These are phyloP conservation scores for Drepana falcataria DNA, from an alignment of 2,888 invertebrate genomes.

Conservation along the genomic window DNA sequence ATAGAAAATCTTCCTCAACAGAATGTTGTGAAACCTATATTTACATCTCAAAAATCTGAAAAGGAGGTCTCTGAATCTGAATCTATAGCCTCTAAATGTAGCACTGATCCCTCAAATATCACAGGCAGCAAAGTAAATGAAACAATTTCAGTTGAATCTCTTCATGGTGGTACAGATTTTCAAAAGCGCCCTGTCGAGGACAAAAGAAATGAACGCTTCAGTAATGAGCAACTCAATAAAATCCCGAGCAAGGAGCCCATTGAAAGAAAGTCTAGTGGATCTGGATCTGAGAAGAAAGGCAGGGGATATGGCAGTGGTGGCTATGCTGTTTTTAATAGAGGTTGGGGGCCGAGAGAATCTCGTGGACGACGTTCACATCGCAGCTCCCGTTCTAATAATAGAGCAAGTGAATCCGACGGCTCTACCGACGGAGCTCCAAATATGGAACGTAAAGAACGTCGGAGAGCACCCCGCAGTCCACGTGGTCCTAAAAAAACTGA, in stretches of 20 bases:
- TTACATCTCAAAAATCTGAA: slow-evolving; percentile 51
- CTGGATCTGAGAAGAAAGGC: slow-evolving; percentile 73
- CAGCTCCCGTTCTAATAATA: slow-evolving; percentile 65
- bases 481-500: slow-evolving; percentile 81
- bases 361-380: slow-evolving; percentile 73
- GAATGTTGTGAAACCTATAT: slow-evolving; percentile 39
- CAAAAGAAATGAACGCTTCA: slow-evolving; percentile 54
- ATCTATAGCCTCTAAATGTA: slow-evolving; percentile 52
- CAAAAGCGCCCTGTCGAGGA: slow-evolving; percentile 52
- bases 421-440: slow-evolving; percentile 84
- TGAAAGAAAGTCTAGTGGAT: slow-evolving; percentile 68
- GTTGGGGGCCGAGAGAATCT: slow-evolving; percentile 70
- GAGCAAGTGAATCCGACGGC: slow-evolving; percentile 85
- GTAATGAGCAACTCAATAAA: slow-evolving; percentile 63
- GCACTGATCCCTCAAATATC: slow-evolving; percentile 42
- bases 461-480: slow-evolving; percentile 73
- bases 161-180: slow-evolving; percentile 34
- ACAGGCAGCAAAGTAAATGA: slow-evolving; percentile 41
- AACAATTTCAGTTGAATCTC: slow-evolving; percentile 42
- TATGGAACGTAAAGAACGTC: slow-evolving; percentile 72
- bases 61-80: slow-evolving; percentile 61
- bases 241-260: slow-evolving; percentile 68
- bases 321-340: slow-evolving; percentile 67
- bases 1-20: slow-evolving; percentile 38
- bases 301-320: slow-evolving; percentile 64